Base-by-base conservation (phyloP, 1,140 invertebrate genomes). In the Cheumatopsyche charites region DNA sequence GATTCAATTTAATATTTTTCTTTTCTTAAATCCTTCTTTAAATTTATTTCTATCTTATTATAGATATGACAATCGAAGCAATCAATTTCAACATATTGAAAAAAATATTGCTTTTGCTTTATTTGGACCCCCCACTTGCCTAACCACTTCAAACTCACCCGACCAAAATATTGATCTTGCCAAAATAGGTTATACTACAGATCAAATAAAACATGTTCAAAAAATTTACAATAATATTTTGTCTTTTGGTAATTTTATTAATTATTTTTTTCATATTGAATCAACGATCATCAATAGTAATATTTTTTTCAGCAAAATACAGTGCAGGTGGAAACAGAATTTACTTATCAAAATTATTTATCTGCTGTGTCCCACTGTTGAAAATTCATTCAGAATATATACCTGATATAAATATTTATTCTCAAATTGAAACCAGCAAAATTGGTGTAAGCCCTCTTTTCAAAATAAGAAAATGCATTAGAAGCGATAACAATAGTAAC, bases 381-480 rank as follows among this genome's bases (percentile, higher is more conserved):
- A 55, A 47, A 62, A 55, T 42, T 41, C 42, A 17, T 47, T 7
- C 13, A 2, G n/a, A 26, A 7, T 25, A 19, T 25, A n/a, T n/a
- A n/a, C 25, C 55, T 1, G 21, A 25, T 23, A 5, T 62, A 17
- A 12, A 21, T 6, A 2, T 45, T 19, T 49, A 70, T 52, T 25
- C 5, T 43, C n/a, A 29, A 41, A 21, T 73, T 52, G 6, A 26
- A 66, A 26, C 45, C 21, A 15, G 9, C 66, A 25, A 75, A 26
- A 70, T 73, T 29, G 3, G 0, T 23, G 36, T 66, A 25, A 36
- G 15, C n/a, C 71, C 74, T 21, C 61, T 75, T 17, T 75, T 73
- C 43, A 73, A 70, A 71, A 36, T 75, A 1, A 70, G 71, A 55
- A 75, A 73, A 43, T 75, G 74, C 43, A 75, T 75, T 41, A 70